Evolutionary conservation across 1,140 invertebrate genomes (phyloP), one percentile per base, ranked within the genome.

Genomic region (Drosophila malerkotliana): DNA sequence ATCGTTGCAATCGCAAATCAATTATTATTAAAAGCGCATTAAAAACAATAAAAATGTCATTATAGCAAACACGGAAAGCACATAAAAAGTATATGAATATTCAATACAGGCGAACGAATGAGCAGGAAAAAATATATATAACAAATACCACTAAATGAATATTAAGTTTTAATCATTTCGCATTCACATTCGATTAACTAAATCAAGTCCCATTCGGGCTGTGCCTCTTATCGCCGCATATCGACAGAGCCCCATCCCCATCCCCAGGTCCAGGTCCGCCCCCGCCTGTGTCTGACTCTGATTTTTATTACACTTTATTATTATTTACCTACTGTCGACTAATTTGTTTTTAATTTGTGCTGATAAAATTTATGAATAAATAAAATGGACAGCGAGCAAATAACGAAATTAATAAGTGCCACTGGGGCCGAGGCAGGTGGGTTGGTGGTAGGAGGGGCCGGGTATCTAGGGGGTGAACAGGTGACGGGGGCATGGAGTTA

Each of bases 291-390:
- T 37, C 34, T 30, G 60, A 34, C 78, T 61, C 54, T 82, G 82
- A 85, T 87, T 85, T 85, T 85, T 82, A 85, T 85, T 85, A 87
- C 82, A 87, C 55, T 87, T 85, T 82, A 87, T 87, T 85, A 87
- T 87, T 85, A 85, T 85, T 87, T 85, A 82, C 82, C 78, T 87
- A 81, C 82, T 87, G 81, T 87, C 82, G 82, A 87, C 82, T 85
- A 85, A 85, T 85, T 85, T 85, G 82, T 85, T 85, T 85, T 85
- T 85, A 87, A 85, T 85, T 85, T 85, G 82, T 82, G 82, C 82
- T 82, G 82, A 85, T 85, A 85, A 85, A 85, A 82, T 74, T 81
- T 45, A 85, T 85, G 78, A 85, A 85, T 85, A 85, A 87, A 87
- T 78, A 78, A 87, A 75, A 68, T 56, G 82, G 62, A 57, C 68